Evolutionary conservation across 1,140 invertebrate genomes (phyloP), one percentile per base, ranked within the genome.

Genomic region (Drosophila navojoa): DNA sequence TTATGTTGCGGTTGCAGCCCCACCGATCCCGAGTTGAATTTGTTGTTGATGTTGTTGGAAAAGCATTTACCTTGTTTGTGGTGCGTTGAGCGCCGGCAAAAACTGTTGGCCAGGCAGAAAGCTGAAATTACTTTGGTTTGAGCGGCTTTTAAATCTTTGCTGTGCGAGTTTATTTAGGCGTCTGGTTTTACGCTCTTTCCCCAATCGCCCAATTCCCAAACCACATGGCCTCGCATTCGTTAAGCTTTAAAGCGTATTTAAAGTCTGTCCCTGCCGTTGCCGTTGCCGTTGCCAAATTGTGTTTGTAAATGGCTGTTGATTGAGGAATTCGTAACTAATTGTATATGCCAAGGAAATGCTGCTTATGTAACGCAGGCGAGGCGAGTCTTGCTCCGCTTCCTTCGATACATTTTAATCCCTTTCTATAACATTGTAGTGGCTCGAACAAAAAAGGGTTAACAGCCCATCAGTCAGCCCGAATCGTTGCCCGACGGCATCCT

Each of bases 1-100:
- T 87, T 87, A 89, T 87, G 82, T 87, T 87, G 82, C 76, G 82
- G 82, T 89, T 82, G 73, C 73, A 70, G 35, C 66, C 68, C 72
- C 57, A 32, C 9, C 58, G 50, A 47, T 45, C 44, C 58, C 49
- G 49, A 71, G 63, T 73, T 68, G 73, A 81, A 76, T 71, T 71
- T 84, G 67, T 63, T 85, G 69, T 70, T 77, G 74, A 67, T 79
- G 81, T 71, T 77, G 81, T 77, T 81, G 70, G 45, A 87, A 77
- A 87, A 86, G 84, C 82, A 82, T 87, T 82, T 87, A 86, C 82
- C 82, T 86, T 86, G 82, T 86, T 86, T 86, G 82, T 79, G 82
- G 81, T 87, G 77, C 66, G 75, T 69, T 81, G 68, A 78, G 79
- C 67, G 68, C 78, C 64, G 76, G 57, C 68, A 87, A 73, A 85